phyloP scores from a whole-genome alignment of 2,888 invertebrate genomes.

The Agrochola lota region DNA sequence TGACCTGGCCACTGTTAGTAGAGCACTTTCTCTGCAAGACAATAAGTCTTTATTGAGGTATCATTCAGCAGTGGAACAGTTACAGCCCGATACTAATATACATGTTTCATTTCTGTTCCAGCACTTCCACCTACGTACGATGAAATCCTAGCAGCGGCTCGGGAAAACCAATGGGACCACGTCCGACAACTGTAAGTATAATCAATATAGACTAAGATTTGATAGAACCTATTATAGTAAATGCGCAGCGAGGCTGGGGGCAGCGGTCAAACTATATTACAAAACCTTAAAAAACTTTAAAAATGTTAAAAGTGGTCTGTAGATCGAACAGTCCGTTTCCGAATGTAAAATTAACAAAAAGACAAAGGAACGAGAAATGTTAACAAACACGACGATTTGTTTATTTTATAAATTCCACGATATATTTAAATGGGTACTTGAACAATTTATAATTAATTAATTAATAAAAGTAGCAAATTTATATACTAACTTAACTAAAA shows the following conservation, averaged over 20 bases:
- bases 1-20: background rate
- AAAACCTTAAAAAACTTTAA: too few species aligned
- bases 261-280: too few species aligned
- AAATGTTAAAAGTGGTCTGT: too few species aligned
- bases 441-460: too few species aligned
- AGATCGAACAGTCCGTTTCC: too few species aligned
- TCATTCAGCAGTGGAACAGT: too few species aligned
- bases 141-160: constrained; percentile 54
- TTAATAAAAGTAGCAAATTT: too few species aligned
- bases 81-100: background rate
- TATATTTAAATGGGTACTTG: too few species aligned
- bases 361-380: background rate
- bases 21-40: background rate
- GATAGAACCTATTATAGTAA: too few species aligned
- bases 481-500: too few species aligned
- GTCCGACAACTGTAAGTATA: constrained; percentile 59
- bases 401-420: background rate
- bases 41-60: background rate
- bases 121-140: constrained; percentile 51
- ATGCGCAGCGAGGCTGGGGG: too few species aligned
- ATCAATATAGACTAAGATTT: background rate
- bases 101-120: constrained; percentile 43
- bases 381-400: background rate
- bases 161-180: constrained; percentile 50
- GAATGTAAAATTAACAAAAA: background rate